These are phyloP conservation scores for Numenius arquata DNA, from an alignment of 2,113 vertebrate genomes.

Conservation along the genomic window DNA sequence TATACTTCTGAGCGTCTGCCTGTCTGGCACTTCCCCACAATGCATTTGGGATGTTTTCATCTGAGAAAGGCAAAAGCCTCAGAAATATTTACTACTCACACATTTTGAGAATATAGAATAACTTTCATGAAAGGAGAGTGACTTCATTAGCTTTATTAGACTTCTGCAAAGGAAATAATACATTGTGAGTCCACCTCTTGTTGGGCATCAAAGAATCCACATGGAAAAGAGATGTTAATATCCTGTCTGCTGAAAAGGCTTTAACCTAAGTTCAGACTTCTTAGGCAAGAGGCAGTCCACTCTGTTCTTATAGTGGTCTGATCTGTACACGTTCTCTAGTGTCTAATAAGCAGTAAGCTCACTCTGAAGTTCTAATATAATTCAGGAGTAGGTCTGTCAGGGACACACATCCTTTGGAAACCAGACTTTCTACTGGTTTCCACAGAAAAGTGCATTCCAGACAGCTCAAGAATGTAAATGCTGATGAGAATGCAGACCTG, in stretches of 20 bases:
- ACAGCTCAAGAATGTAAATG: background rate
- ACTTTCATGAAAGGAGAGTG: background rate
- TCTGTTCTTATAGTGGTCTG: background rate
- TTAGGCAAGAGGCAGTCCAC: background rate
- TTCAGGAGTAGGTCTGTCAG: background rate
- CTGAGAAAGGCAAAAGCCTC: too few species aligned
- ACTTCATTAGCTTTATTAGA: background rate
- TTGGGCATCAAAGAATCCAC: background rate
- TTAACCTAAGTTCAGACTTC: background rate
- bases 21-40: slow-evolving; percentile 14
- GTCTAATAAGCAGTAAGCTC: background rate
- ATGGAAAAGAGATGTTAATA: background rate
- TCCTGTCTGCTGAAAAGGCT: background rate
- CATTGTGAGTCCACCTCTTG: rapidly evolving
- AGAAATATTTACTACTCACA: background rate
- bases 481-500: background rate
- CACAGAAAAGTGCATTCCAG: background rate
- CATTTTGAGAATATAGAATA: background rate
- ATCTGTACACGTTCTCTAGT: background rate
- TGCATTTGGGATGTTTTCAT: slow-evolving; percentile 32
- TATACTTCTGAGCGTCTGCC: background rate
- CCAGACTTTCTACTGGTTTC: background rate
- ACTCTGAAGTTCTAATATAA: background rate
- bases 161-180: background rate
- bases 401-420: background rate